Evolutionary conservation across 2,113 vertebrate species (phyloP).

Genomic region (Psilopsiagon aurifrons): DNA sequence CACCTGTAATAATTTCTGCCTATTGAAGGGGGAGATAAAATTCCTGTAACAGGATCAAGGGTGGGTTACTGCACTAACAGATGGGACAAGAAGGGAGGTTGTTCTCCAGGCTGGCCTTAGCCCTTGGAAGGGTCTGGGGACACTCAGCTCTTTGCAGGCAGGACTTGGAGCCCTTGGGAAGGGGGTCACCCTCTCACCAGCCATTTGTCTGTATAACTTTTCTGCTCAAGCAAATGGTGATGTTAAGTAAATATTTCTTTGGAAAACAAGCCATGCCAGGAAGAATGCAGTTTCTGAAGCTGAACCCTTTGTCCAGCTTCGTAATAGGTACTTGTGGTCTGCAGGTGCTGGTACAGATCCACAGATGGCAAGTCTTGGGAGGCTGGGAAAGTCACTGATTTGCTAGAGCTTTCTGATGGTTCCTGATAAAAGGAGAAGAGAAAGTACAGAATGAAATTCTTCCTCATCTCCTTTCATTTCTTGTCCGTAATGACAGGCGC

Average conservation of each 20-base stretch:
- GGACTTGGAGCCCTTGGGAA: not conserved
- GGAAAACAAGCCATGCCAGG: not conserved
- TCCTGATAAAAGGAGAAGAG: not conserved
- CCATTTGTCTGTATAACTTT: not conserved
- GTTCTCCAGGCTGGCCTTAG: not conserved
- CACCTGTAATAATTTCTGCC: not conserved
- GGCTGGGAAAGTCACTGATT: not conserved
- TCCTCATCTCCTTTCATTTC: not conserved
- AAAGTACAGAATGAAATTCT: not conserved
- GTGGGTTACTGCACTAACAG: fast-evolving
- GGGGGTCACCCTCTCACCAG: fast-evolving
- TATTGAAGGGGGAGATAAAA: not conserved
- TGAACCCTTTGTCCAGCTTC: not conserved
- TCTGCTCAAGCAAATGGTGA: not conserved
- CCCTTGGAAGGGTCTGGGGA: not conserved
- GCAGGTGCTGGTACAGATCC: not conserved
- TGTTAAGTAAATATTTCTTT: not conserved
- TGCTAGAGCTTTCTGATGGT: not conserved
- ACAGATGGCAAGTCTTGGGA: not conserved
- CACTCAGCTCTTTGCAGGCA: not conserved
- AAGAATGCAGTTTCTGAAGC: not conserved
- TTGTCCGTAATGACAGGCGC: not conserved
- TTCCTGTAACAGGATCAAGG: not conserved
- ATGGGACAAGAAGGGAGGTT: not conserved
- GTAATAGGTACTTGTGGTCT: not conserved